Base-by-base conservation (phyloP, 2,888 invertebrate species). In the Chymomyza amoena region DNA sequence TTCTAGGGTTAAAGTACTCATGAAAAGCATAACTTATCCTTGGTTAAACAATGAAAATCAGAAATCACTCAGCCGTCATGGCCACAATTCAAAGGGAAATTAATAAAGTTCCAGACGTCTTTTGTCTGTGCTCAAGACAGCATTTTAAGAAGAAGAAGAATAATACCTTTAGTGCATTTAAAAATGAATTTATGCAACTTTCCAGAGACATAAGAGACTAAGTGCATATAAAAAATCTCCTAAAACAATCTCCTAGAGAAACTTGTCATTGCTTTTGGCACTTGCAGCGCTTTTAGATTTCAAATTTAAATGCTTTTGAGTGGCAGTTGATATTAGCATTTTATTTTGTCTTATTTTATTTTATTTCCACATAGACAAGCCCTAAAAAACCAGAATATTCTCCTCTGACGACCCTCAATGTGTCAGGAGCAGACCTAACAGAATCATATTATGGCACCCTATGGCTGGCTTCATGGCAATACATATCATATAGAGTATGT, bases 291-390 rank as follows among this genome's bases (percentile, higher is more conserved):
- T 86, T 81, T 80, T 81, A 77, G 74, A 84, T 81, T 81, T 75
- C 75, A 73, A 88, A 86, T 86, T 88, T 80, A 88, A 84, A 80
- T 76, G 84, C 78, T 75, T 66, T 77, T 73, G 77, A 81, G 76
- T 81, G 79, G 75, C 81, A 80, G 87, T 81, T 84, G 84, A 81
- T 84, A 86, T 86, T 80, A 77, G 87, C 76, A 88, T 86, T 88
- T 77, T 45, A 45, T 39, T 39, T 69, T 74, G 20, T 15, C 16
- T n/a, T 54, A 16, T 16, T 56, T 18, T 18, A n/a, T 56, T 56
- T n/a, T 4, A 25, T 25, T 25, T 25, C 56, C 20, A 36, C 36
- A 36, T 7, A 36, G 36, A 36, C 36, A 25, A 25, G 25, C 25
- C 25, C 25, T 0, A 28, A 32, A 0, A 45, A 45, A 45, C 39